Conservation (phyloP, 2,113 vertebrate species). For the Entelurus aequoreus region DNA sequence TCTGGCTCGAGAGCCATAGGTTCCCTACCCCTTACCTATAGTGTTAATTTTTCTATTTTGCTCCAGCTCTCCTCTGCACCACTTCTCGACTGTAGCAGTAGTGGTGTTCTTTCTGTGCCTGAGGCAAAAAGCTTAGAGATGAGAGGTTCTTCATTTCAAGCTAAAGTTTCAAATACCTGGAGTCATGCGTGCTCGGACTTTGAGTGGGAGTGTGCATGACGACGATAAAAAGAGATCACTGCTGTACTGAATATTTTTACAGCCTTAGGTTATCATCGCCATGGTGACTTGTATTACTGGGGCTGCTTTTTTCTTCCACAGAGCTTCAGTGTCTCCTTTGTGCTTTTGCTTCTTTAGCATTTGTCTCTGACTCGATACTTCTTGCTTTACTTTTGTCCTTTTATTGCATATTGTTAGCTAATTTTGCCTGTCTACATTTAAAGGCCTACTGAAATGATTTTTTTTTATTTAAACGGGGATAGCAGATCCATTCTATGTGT, state of each 20-base stretch:
- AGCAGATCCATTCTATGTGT: too few relatives aligned
- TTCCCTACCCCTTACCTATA: too few relatives aligned
- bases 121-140: constrained; percentile 32
- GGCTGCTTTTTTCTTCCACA: constrained; percentile 6
- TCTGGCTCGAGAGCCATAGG: too few relatives aligned
- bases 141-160: constrained; percentile 47
- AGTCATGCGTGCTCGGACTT: constrained; percentile 22
- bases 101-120: constrained; percentile 32
- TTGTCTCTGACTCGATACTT: background rate
- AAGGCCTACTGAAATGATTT: too few relatives aligned
- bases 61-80: constrained; percentile 19
- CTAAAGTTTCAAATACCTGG: constrained; percentile 38
- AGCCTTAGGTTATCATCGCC: constrained; percentile 47
- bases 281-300: constrained; percentile 24
- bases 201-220: constrained; percentile 31
- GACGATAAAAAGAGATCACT: constrained; percentile 39
- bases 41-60: constrained; percentile 5
- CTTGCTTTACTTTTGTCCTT: too few relatives aligned
- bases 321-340: constrained; percentile 15
- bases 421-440: too few relatives aligned
- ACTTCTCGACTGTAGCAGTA: constrained; percentile 16
- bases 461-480: too few relatives aligned
- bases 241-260: constrained; percentile 24
- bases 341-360: background rate
- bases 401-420: too few relatives aligned